Conservation (phyloP, 2,113 vertebrate species). For the Brachypteracias leptosomus region DNA sequence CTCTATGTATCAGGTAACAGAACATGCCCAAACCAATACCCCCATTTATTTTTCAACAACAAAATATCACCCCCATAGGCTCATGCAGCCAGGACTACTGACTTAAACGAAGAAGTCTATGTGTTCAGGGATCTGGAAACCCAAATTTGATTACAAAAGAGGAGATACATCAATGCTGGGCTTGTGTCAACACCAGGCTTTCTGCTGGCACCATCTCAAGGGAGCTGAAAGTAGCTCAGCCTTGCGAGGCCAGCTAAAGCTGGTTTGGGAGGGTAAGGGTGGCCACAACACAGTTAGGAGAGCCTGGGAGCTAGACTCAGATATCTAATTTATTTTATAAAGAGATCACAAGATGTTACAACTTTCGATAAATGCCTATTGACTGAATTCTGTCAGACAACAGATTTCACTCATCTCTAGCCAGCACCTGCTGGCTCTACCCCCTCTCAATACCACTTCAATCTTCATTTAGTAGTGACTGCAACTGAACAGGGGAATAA, state of each 20-base stretch:
- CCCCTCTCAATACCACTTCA: not conserved
- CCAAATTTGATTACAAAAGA: not conserved
- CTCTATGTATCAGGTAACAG: not conserved
- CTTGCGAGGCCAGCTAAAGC: not conserved
- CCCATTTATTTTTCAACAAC: accelerated
- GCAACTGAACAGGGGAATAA: not conserved
- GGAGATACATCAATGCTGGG: accelerated
- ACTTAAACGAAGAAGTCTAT: accelerated
- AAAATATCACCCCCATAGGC: not conserved
- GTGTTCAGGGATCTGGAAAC: not conserved
- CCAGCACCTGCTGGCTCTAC: not conserved
- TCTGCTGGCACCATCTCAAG: not conserved
- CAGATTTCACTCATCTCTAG: not conserved
- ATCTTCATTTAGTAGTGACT: slow-evolving; percentile 14
- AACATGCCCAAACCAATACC: not conserved
- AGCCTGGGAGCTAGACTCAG: not conserved
- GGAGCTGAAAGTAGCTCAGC: not conserved
- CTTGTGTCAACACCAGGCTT: accelerated
- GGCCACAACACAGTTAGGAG: accelerated
- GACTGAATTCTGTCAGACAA: not conserved
- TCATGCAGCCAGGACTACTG: accelerated
- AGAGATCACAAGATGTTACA: not conserved
- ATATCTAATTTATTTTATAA: not conserved
- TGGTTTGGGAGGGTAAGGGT: not conserved
- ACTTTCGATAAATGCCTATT: not conserved